These are phyloP conservation scores for Eulemur rubriventer DNA, from an alignment of 2,797 vertebrate species.

Conservation along the genomic window DNA sequence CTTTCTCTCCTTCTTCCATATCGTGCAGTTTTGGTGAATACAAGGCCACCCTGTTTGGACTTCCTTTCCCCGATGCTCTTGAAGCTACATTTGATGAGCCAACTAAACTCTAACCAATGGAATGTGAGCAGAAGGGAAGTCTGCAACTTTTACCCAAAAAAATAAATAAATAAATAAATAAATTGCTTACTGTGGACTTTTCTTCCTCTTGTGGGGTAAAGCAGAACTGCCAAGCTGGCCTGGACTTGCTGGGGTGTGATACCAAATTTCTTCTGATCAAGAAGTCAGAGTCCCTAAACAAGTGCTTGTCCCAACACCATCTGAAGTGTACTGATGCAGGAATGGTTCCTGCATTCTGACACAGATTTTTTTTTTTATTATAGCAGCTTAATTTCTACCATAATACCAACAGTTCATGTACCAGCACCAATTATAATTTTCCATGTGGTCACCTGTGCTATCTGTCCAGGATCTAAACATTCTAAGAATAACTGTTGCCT, in stretches of 20 bases:
- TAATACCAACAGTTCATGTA: not conserved
- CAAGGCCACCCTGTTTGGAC: not conserved
- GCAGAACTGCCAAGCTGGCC: not conserved
- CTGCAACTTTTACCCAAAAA: not conserved
- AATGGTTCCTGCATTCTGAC: conserved; percentile 1
- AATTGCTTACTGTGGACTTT: not conserved
- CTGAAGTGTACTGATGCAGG: not conserved
- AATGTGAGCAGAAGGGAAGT: not conserved
- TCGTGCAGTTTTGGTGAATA: not conserved
- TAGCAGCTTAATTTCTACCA: not conserved
- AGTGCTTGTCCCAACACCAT: not conserved
- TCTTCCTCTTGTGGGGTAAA: not conserved
- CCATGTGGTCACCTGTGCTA: not conserved
- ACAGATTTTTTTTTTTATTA: not conserved
- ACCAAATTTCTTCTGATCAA: not conserved
- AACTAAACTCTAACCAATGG: not conserved
- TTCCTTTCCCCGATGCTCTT: not conserved
- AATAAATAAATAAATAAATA: not conserved
- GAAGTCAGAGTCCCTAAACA: not conserved
- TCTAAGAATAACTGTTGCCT: conserved; percentile 29
- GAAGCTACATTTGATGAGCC: not conserved
- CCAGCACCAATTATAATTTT: conserved; percentile 41
- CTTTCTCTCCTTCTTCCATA: not conserved
- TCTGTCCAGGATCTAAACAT: not conserved
- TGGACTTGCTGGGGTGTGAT: not conserved